Evolutionary conservation across 2,888 invertebrate genomes (phyloP).

Genomic region (Dasysyrphus tricinctus): DNA sequence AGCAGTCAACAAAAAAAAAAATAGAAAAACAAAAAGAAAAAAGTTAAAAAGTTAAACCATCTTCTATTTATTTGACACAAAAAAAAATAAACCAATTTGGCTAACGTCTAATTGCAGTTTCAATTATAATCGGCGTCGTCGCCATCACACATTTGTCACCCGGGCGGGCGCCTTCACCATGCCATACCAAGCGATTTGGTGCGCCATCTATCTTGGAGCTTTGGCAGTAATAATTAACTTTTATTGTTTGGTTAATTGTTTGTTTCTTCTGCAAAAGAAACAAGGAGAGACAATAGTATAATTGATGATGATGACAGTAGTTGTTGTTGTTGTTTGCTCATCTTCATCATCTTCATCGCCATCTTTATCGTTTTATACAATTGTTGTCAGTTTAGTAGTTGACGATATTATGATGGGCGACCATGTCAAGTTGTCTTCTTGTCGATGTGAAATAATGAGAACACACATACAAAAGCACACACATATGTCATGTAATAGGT

Average conservation of each 20-base stretch:
- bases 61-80: not conserved
- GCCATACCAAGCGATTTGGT: slow-evolving; percentile 49
- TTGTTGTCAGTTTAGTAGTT: not conserved
- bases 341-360: slow-evolving; percentile 41
- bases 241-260: slow-evolving; percentile 74
- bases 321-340: slow-evolving; percentile 17
- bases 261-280: slow-evolving; percentile 62
- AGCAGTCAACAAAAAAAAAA: slow-evolving; percentile 28
- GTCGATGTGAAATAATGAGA: slow-evolving; percentile 48
- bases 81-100: slow-evolving; percentile 51
- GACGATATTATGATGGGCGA: not conserved
- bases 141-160: slow-evolving; percentile 71
- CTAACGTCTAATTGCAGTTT: slow-evolving; percentile 71
- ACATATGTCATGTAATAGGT: too few relatives aligned
- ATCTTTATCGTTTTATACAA: slow-evolving; percentile 8
- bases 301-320: slow-evolving; percentile 71
- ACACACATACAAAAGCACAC: not conserved
- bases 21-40: not conserved
- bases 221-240: slow-evolving; percentile 71
- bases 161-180: slow-evolving; percentile 17
- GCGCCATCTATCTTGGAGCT: slow-evolving; percentile 63
- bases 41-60: not conserved
- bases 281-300: slow-evolving; percentile 65
- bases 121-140: slow-evolving; percentile 73
- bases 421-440: slow-evolving; percentile 65